Percentiles rank a stretch among this genome's conserved stretches.
These are phyloP conservation scores for Cataglyphis livida DNA, from an alignment of 2,888 invertebrate genomes.

Conservation along the genomic window DNA sequence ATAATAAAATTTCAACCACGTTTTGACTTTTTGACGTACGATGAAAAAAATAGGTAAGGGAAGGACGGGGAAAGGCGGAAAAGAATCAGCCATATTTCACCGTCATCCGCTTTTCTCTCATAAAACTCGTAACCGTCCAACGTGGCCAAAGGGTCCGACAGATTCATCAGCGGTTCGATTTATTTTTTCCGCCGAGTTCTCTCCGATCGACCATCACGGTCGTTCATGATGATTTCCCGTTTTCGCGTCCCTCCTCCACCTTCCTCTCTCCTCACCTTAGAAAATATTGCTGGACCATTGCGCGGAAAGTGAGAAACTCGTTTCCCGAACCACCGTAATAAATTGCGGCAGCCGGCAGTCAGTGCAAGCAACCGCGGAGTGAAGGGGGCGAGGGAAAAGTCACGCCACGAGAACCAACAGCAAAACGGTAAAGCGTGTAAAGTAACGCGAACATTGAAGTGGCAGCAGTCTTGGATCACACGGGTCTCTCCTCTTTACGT, in stretches of 20 bases:
- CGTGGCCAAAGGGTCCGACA: slow-evolving; percentile 41
- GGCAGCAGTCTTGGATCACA: slow-evolving; percentile 56
- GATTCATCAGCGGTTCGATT: slow-evolving; percentile 56
- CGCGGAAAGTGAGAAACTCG: slow-evolving; percentile 57
- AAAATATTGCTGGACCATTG: slow-evolving; percentile 9
- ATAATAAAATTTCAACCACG: slow-evolving; percentile 50
- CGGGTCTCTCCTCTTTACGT: slow-evolving; percentile 38
- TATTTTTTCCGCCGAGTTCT: slow-evolving; percentile 48
- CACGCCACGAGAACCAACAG: slow-evolving; percentile 31
- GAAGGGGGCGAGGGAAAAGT: slow-evolving; percentile 14
- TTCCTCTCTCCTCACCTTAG: slow-evolving; percentile 9
- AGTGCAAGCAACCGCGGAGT: slow-evolving; percentile 13
- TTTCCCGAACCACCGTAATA: slow-evolving; percentile 61
- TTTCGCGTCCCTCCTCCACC: neutral
- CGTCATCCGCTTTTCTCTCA: slow-evolving; percentile 54
- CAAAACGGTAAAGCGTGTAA: slow-evolving; percentile 48
- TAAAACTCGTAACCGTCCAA: slow-evolving; percentile 50
- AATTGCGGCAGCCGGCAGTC: slow-evolving; percentile 55
- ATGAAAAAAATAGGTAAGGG: slow-evolving; percentile 25
- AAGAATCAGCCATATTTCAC: slow-evolving; percentile 49
- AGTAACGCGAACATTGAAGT: slow-evolving; percentile 40
- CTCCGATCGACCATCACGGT: slow-evolving; percentile 29
- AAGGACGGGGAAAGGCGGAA: neutral
- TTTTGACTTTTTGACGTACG: slow-evolving; percentile 56
- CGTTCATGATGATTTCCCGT: slow-evolving; percentile 45